Evolutionary conservation across 1,140 invertebrate genomes (phyloP), one percentile per base, ranked within the genome.

Genomic region (Drosophila repletoides): DNA sequence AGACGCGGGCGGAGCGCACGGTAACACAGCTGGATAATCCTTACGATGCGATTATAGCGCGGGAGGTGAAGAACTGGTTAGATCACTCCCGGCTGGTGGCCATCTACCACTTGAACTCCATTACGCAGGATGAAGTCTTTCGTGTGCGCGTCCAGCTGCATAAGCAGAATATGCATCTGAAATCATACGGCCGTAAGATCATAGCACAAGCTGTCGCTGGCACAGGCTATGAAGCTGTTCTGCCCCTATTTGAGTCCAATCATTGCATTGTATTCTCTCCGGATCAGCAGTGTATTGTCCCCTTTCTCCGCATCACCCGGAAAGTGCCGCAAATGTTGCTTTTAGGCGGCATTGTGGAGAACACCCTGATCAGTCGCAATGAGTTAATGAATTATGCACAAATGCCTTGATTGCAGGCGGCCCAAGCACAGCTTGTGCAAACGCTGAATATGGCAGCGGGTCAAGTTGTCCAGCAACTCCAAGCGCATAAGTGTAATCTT

Each of bases 61-160:
- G 91, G 38, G 95, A 96, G 89, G 91, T 93, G 46, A 76, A 92
- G 2, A 91, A 94, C 74, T 93, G 93, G 92, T 94, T 95, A 66
- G 91, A 93, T 24, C 92, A 92, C 34, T 95, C 95, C 1, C 93
- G 92, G 84, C 92, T 95, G 91, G 87, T 95, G 58, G 93, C 91
- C 19, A 92, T 95, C 59, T 91, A 94, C 49, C 95, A 96, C 76
- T 56, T 91, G 14, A 96, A 95, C 91, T 92, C 94, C 0, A 94
- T 95, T 2, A 89, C 72, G 5, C 77, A 88, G 46, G 91, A 93
- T 15, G 92, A 94, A 0, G 88, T 92, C 70, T 94, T 93, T 55
- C 92, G 93, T 17, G 90, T 94, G 7, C 91, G 90, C 71, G 92
- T 93, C n/a, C 69, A 91, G 19, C 89, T 95, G 41, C 91, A 91